Base-by-base conservation (phyloP, 2,797 vertebrate species). In the Sphenopsis melanotis region DNA sequence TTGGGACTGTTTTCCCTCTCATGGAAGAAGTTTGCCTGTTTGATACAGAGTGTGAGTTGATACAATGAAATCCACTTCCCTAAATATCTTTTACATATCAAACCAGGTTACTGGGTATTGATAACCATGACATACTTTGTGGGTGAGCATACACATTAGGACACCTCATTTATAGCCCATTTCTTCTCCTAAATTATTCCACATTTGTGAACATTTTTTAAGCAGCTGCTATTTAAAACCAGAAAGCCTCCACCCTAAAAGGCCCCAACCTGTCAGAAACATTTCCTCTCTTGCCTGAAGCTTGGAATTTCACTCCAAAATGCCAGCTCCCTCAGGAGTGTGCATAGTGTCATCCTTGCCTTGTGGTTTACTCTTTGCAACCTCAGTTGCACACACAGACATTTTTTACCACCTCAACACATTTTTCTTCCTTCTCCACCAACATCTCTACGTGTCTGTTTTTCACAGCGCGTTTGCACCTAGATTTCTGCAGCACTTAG, bases 191-290 rank as follows among this genome's bases (percentile, higher is more conserved):
- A 63, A 90, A 79, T 85, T 86, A 83, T 83, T 95, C 76, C 83
- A 72, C 83, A 29, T 93, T 95, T 92, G n/a, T 63, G 63, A 93
- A 50, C 30, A 30, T 79, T 87, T 96, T 89, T 77, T 39, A 90
- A 75, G 63, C 74, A 90, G 69, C 68, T 91, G 37, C 81, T 93
- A 82, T 97, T 93, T 94, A 74, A 91, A 95, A 90, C 66, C 39
- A 91, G 66, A 86, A 91, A 91, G 59, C 78, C 81, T 96, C 94
- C 83, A 89, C 96, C 93, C 92, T 92, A 56, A 84, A 94, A 93
- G 90, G 93, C 94, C 91, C 77, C 92, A 95, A 53, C 91, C 89
- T 96, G 87, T 91, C 89, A 96, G 79, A 94, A 93, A 93, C 89
- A 95, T 96, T 96, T 93, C 82, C 78, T 94, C 47, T 92, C 86